phyloP scores from a whole-genome alignment of 2,797 vertebrate species.

The Eulemur albifrons region DNA sequence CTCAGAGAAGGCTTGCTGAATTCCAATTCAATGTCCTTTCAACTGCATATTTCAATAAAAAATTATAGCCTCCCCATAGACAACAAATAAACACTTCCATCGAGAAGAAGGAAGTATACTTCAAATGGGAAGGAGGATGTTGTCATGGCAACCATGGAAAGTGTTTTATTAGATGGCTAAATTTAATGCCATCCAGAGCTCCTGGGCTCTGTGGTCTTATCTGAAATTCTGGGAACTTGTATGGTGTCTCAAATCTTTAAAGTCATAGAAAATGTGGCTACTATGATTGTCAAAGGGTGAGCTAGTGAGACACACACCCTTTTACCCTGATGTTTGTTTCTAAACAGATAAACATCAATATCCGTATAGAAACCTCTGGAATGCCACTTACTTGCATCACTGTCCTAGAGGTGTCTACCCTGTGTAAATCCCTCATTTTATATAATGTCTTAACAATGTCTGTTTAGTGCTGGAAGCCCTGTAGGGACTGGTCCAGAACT shows the following conservation, averaged over 20 bases:
- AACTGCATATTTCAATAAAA: not conserved
- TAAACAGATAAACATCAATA: not conserved
- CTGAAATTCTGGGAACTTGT: not conserved
- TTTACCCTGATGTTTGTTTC: not conserved
- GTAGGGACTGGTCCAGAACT: not conserved
- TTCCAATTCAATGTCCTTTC: not conserved
- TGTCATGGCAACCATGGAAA: conserved; percentile 55
- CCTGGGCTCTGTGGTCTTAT: not conserved
- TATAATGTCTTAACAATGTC: rapidly evolving
- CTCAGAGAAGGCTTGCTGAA: not conserved
- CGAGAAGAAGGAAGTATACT: not conserved
- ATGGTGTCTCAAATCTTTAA: not conserved
- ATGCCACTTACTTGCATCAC: too few species aligned
- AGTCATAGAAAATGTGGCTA: not conserved
- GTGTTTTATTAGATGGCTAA: not conserved
- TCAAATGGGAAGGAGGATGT: conserved; percentile 5
- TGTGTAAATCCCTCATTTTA: not conserved
- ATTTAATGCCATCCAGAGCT: not conserved
- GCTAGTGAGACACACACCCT: not conserved
- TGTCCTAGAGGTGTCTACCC: rapidly evolving
- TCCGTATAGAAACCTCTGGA: not conserved
- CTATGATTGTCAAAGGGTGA: not conserved
- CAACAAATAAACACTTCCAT: conserved; percentile 33
- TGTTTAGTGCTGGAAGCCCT: not conserved
- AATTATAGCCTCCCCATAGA: conserved; percentile 17